A percentile compares a stretch with the other conserved stretches of the same genome.
These are phyloP conservation scores for Neolamprologus fasciatus DNA, from an alignment of 2,113 vertebrate species.

Conservation along the genomic window DNA sequence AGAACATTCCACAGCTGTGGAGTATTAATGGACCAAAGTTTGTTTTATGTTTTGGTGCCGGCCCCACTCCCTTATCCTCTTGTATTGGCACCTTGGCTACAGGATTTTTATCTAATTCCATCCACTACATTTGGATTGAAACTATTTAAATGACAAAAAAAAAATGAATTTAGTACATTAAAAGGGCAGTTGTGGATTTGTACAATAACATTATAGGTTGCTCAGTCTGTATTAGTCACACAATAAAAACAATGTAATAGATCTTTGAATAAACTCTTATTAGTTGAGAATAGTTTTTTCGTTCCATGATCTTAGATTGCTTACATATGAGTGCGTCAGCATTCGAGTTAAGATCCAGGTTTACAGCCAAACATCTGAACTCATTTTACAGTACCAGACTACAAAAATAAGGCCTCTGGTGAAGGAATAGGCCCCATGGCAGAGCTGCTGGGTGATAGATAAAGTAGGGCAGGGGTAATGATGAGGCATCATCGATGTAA, in stretches of 20 bases:
- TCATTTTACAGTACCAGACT: background rate
- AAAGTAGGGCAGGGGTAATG: slow-evolving; percentile 72
- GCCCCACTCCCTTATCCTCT: background rate
- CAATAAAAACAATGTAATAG: background rate
- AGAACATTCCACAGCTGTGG: background rate
- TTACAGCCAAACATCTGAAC: background rate
- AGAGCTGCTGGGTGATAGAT: slow-evolving; percentile 67
- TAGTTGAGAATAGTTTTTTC: background rate
- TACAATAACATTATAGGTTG: background rate
- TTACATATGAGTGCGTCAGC: background rate
- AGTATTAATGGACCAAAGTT: background rate
- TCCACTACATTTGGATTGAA: background rate
- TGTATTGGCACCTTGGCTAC: background rate
- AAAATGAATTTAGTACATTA: background rate
- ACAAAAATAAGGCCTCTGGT: slow-evolving; percentile 17
- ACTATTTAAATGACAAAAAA: background rate
- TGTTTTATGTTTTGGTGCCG: background rate
- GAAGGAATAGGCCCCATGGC: slow-evolving; percentile 28
- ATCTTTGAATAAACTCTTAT: background rate
- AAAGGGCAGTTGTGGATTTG: background rate
- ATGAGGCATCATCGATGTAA: slow-evolving; percentile 77
- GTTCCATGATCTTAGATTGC: background rate
- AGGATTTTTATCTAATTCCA: background rate
- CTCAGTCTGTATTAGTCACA: background rate
- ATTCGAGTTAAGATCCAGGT: background rate